These are phyloP conservation scores for Chiloscyllium plagiosum DNA, from an alignment of 2,113 vertebrate species.

Conservation along the genomic window DNA sequence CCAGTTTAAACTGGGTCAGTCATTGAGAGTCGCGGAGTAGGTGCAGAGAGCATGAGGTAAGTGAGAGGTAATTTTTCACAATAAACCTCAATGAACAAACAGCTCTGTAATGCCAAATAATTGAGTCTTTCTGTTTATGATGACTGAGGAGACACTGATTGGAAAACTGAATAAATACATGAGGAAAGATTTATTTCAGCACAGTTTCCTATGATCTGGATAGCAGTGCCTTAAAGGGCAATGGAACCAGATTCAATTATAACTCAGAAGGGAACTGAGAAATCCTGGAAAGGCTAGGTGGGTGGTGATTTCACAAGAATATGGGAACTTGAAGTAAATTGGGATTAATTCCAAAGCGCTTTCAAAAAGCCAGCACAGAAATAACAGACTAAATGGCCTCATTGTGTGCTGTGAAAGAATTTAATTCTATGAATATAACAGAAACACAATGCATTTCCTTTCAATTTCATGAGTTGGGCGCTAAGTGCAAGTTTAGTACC, in stretches of 20 bases:
- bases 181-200: background rate
- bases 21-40: background rate
- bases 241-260: background rate
- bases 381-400: background rate
- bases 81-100: background rate
- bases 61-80: background rate
- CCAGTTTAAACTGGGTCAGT: background rate
- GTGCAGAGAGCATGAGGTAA: background rate
- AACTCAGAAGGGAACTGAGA: background rate
- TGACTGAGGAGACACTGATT: background rate
- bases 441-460: background rate
- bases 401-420: background rate
- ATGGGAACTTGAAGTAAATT: background rate
- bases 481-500: background rate
- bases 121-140: background rate
- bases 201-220: background rate
- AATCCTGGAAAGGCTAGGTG: background rate
- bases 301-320: background rate
- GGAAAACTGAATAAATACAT: background rate
- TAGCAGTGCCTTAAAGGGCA: background rate
- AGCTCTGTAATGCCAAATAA: background rate
- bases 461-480: background rate
- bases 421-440: background rate
- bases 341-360: background rate
- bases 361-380: background rate